Evolutionary conservation across 2,113 vertebrate species (phyloP).

Genomic region (Gavia stellata): DNA sequence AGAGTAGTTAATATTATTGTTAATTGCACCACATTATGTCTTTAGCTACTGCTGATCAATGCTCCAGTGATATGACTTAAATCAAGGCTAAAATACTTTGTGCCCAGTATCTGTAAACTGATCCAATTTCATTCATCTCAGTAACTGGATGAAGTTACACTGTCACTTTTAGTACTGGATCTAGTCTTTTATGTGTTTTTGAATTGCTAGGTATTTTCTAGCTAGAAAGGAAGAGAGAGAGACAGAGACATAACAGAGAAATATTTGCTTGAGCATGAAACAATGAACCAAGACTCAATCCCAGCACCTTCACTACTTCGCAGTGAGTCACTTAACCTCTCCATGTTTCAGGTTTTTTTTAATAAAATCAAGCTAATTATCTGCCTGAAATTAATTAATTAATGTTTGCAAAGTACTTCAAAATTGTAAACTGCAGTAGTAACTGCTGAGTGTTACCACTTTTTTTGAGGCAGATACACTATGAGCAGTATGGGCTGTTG

Average conservation of each 20-base stretch:
- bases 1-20: neutral
- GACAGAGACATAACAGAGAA: neutral
- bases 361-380: neutral
- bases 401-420: neutral
- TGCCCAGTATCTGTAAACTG: neutral
- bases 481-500: neutral
- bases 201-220: neutral
- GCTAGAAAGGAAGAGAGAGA: neutral
- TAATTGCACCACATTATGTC: neutral
- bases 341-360: neutral
- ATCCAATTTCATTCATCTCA: neutral
- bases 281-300: neutral
- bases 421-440: neutral
- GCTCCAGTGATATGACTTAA: neutral
- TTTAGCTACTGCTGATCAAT: neutral
- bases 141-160: neutral
- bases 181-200: neutral
- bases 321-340: neutral
- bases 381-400: constrained; percentile 23
- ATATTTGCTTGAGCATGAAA: neutral
- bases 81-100: neutral
- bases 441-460: neutral
- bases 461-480: neutral
- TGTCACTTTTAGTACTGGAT: neutral
- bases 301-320: neutral